Evolutionary conservation across 64 coral and sea anemone species (phyloP), one percentile per base, ranked within the genome.

Genomic region (Montipora efflorescens): DNA sequence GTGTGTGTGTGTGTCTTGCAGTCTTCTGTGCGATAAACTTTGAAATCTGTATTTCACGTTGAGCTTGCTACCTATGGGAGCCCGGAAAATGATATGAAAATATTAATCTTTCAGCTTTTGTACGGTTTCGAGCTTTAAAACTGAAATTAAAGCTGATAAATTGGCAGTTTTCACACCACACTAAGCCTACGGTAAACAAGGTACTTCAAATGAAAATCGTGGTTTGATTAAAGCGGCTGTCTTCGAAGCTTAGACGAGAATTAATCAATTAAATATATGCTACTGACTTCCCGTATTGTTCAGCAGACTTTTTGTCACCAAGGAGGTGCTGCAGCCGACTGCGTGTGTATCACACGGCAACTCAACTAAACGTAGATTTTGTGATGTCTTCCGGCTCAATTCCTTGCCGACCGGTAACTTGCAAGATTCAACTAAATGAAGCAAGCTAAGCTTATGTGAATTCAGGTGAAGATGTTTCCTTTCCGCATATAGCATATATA

Each of bases 231-330:
- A 69, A 84, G 28, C 36, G 79, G 52, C 15, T 16, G 58, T n/a
- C 59, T 78, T 78, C 76, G 28, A 76, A 25, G 74, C 82, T 69
- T 66, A 19, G 36, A 67, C 61, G 44, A 5, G 80, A 83, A 45
- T 84, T 64, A 84, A 59, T 22, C 51, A 47, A 69, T 84, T 84
- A 84, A 84, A 5, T 18, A 84, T 28, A 46, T 69, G 81, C n/a
- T 64, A 48, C 44, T 50, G 47, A 78, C 76, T 78, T 48, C 59
- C 43, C 18, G 43, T 25, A 36, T 84, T n/a, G 13, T 48, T 64
- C 61, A 0, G 59, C 16, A 84, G 61, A 15, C 62, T 48, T 45
- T 68, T 21, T 47, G 28, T 67, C 14, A 47, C 43, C 43, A 18
- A 1, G 5, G 4, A 61, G 21, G 21, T 28, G 25, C 5, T 6